Base-by-base conservation (phyloP, 1,140 invertebrate genomes). In the Drosophila orena region DNA sequence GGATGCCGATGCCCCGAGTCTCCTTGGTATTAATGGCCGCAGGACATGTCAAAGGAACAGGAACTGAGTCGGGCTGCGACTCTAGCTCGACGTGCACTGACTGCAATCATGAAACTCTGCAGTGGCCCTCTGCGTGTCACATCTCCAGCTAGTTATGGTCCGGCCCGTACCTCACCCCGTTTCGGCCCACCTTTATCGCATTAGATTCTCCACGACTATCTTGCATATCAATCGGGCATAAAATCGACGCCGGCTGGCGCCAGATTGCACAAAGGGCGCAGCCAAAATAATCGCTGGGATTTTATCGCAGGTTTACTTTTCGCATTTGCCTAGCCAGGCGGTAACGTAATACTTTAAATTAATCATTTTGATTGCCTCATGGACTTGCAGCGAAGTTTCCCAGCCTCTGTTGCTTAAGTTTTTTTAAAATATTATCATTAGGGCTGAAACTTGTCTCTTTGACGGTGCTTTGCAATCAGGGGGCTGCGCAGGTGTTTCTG, bases 21-120 rank as follows among this genome's bases (percentile, higher is more conserved):
- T 57, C 38, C 70, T 53, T 74, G 42, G 50, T 57, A 69, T 83
- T 83, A 84, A 76, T 79, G 66, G 80, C 72, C 76, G 76, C 65
- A 84, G 71, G 76, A 60, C 80, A 84, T 84, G 76, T 84, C 71
- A 84, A 84, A 84, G 56, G 65, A 83, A 83, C 77, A 75, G 77
- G 76, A 84, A 84, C 77, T 83, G 79, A 78, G 80, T 78, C 64
- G 79, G 57, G 76, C 75, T 70, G 65, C 75, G 65, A 78, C 71
- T 76, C 55, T 30, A 27, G 27, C 20, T 72, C 65, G 65, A 84
- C 80, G 81, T 83, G 80, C 71, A 50, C 64, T 79, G 80, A 68
- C 80, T 83, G 80, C 76, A 84, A 81, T 80, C 78, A 80, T 81
- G 79, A 84, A 79, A 55, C 64, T 70, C 62, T 24, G 53, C 22